Evolutionary conservation across 2,797 vertebrate genomes (phyloP).

Genomic region (Hephaestus fuliginosus): DNA sequence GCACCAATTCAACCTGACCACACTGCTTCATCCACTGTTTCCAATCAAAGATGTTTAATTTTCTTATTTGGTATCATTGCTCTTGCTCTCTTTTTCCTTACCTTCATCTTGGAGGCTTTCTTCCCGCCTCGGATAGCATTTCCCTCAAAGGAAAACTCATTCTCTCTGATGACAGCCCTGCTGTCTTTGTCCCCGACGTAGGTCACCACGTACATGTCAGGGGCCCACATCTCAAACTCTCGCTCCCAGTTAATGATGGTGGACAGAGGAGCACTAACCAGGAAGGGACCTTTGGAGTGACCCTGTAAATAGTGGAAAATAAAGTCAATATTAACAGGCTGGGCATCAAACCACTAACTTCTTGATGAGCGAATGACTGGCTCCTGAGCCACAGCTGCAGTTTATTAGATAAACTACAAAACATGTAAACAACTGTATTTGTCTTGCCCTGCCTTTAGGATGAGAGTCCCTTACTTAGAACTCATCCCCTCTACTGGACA

Average conservation of each 20-base stretch:
- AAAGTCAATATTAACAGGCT: constrained; percentile 12
- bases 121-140: constrained; percentile 98
- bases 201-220: constrained; percentile 98
- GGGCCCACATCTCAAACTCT: constrained; percentile 99
- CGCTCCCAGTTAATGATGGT: constrained; percentile 99
- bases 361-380: background rate
- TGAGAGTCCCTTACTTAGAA: constrained; percentile 66
- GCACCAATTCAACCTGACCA: background rate
- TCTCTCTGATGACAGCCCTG: constrained; percentile 97
- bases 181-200: constrained; percentile 98
- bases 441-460: constrained; percentile 79
- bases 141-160: constrained; percentile 98
- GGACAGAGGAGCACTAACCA: constrained; percentile 97
- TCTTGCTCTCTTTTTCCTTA: constrained; percentile 59
- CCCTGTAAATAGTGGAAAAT: constrained; percentile 84
- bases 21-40: background rate
- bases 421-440: constrained; percentile 15
- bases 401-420: background rate
- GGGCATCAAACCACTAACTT: background rate
- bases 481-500: constrained; percentile 73
- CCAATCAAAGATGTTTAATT: background rate
- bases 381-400: background rate
- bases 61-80: background rate
- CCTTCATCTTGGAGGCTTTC: constrained; percentile 98
- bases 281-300: constrained; percentile 98